Evolutionary conservation across 2,888 invertebrate genomes (phyloP).

Genomic region (Thymelicus lineola): DNA sequence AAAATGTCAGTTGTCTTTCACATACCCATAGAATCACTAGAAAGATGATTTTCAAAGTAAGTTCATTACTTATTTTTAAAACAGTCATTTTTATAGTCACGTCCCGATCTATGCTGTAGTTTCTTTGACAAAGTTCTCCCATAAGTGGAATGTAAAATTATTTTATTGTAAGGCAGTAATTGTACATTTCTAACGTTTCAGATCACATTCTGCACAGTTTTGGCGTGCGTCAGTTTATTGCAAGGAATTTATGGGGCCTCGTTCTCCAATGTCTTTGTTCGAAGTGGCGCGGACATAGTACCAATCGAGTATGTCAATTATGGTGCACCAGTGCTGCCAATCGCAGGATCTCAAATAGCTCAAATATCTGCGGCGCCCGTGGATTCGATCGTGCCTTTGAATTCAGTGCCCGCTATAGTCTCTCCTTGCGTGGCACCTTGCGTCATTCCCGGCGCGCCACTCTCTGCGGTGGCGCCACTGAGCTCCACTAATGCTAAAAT

Average conservation of each 20-base stretch:
- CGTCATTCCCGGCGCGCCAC: conserved; percentile 56
- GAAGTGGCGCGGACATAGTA: conserved; percentile 55
- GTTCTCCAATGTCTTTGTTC: conserved; percentile 71
- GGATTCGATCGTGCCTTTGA: conserved; percentile 52
- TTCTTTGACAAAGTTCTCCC: neutral
- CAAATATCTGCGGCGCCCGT: conserved; percentile 58
- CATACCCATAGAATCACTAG: conserved; percentile 59
- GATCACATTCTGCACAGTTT: conserved; percentile 11
- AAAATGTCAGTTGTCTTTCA: conserved; percentile 77
- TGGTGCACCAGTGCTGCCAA: conserved; percentile 55
- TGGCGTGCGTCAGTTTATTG: conserved; percentile 25
- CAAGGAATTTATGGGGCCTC: conserved; percentile 55
- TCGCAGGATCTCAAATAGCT: conserved; percentile 54
- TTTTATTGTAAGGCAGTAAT: neutral
- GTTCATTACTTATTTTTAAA: conserved; percentile 47
- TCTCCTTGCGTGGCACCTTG: conserved; percentile 70
- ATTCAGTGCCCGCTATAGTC: conserved; percentile 52
- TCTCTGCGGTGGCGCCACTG: conserved; percentile 53
- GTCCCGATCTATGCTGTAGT: no score
- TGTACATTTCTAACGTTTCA: conserved; percentile 16
- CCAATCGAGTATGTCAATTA: conserved; percentile 64
- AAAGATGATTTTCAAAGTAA: conserved; percentile 79
- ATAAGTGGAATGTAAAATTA: neutral
- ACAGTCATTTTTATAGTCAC: neutral
- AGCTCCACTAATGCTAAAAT: conserved; percentile 56